Evolutionary conservation across 1,140 invertebrate species (phyloP), one percentile per base, ranked within the genome.

Genomic region (Archivesica marissinica): DNA sequence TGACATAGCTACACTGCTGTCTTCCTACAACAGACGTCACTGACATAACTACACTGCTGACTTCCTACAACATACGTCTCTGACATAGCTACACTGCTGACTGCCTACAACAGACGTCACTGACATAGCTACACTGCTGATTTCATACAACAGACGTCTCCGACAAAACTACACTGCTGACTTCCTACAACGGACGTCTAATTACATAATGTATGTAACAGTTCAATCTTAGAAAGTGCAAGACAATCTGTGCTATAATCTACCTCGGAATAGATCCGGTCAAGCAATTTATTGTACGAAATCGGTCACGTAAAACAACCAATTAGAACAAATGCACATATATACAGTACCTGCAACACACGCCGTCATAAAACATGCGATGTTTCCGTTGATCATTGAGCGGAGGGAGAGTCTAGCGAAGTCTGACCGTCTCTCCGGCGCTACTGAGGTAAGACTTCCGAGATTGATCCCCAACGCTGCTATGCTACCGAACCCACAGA

Each of bases 401-500:
- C 88, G 59, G 3, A 88, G 35, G 44, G 85, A 74, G 15, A 83
- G 72, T 23, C 64, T 84, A 9, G 87, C 85, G 44, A 84, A 84
- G 28, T 88, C 86, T 15, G 64, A 38, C 33, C 74, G 50, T 85
- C 86, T 64, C 30, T 70, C 77, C 0, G 88, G 87, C 28, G 86
- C 87, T 1, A 85, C 87, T 13, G 88, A 87, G 0, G 83, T 38
- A 7, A 88, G 76, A 28, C 85, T 68, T 44, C 88, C 88, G 0
- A 89, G 75, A 47, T 89, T 89, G 30, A 89, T 89, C 6, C 88
- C 88, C 44, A 88, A 64, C 13, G 88, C 88, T 2, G 88, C 86
- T 13, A 88, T 81, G 74, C 88, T 89, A 6, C 88, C 88, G 35
- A 89, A 89, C 25, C 88, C 88, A 68, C 88, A 89, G 4, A 89